Evolutionary conservation across 2,113 vertebrate genomes (phyloP), one percentile per base, ranked within the genome.

Genomic region (Tichodroma muraria): DNA sequence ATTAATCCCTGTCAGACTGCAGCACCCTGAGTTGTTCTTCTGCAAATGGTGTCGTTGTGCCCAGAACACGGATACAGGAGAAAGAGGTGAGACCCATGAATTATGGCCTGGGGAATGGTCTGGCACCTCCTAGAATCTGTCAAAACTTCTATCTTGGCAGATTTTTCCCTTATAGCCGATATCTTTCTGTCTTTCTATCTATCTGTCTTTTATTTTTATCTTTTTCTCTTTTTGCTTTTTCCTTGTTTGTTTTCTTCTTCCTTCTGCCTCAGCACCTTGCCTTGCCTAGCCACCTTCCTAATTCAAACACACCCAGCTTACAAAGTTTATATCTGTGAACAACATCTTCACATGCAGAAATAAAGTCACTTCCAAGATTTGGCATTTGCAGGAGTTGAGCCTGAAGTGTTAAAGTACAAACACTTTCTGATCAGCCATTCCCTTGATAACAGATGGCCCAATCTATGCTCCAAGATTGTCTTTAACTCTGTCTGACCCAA

Each of bases 401-500:
- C 91, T 95, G 88, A 95, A 95, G 95, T 96, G 95, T 96, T 95
- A 97, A 95, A 96, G 93, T 93, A 93, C 93, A 91, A 91, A 97
- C 94, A 91, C 91, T 95, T 96, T 95, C 93, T 80, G 90, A 65
- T 95, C 90, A 97, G 88, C 76, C 94, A 88, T 94, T 95, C 91
- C 56, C 82, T 91, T 93, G 85, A 88, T 40, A 97, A 95, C 95
- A 97, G 95, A 96, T 95, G 95, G 95, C 85, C 94, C 82, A 91
- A 91, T 95, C 89, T 95, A 80, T 94, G 80, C 94, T 96, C 93
- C 93, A 95, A 95, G 96, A 93, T 88, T 95, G 94, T 97, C 92
- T 95, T 96, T 96, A 95, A 97, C 93, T 97, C 93, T 95, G 88
- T 95, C 93, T 97, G 96, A 95, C 94, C 94, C 96, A 97, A 89